Percentiles rank a stretch among this genome's conserved stretches.
These are phyloP conservation scores for Chloebia gouldiae DNA, from an alignment of 2,113 vertebrate species.

Conservation along the genomic window DNA sequence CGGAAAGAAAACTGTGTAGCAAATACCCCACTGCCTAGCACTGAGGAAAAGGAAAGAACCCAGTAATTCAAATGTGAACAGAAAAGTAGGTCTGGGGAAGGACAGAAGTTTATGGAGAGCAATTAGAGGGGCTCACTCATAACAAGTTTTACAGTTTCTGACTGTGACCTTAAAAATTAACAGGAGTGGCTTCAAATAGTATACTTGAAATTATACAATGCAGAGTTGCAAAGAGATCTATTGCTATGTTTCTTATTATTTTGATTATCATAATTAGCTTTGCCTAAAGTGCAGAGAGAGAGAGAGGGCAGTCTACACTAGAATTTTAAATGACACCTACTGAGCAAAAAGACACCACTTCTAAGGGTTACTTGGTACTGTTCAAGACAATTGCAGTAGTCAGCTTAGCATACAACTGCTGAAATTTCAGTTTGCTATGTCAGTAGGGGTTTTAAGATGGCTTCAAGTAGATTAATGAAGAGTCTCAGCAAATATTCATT, in stretches of 20 bases:
- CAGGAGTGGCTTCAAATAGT: not conserved
- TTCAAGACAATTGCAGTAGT: not conserved
- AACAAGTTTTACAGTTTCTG: not conserved
- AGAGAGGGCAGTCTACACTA: not conserved
- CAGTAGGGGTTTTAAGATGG: not conserved
- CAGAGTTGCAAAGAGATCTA: not conserved
- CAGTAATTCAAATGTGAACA: not conserved
- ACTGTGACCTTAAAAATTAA: not conserved
- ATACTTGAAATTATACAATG: not conserved
- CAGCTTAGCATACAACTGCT: not conserved
- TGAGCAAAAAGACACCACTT: not conserved
- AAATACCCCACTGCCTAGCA: fast-evolving
- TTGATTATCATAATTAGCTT: not conserved
- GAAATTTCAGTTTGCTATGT: not conserved
- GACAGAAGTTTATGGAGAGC: not conserved
- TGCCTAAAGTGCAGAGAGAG: not conserved
- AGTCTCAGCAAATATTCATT: not conserved
- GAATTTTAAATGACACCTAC: not conserved
- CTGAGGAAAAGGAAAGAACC: fast-evolving
- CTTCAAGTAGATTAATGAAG: not conserved
- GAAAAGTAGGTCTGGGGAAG: not conserved
- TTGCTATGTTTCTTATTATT: not conserved
- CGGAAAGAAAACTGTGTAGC: fast-evolving
- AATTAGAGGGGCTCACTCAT: not conserved
- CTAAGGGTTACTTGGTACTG: not conserved